phyloP scores from a whole-genome alignment of 2,797 vertebrate species.

The Sebastes taczanowskii region DNA sequence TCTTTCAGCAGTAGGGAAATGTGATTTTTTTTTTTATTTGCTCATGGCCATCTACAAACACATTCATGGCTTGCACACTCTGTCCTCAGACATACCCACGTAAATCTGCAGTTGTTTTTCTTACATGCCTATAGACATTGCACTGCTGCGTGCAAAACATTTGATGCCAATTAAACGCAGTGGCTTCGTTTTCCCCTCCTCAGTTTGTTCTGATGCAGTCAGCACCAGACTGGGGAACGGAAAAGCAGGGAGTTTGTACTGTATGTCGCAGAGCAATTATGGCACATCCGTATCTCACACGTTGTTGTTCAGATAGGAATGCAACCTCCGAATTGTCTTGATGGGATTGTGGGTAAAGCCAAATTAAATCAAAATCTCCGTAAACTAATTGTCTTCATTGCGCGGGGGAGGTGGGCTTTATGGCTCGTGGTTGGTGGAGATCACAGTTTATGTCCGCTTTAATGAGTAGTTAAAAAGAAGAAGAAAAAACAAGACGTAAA shows the following conservation, averaged over 20 bases:
- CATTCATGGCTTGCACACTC: not conserved
- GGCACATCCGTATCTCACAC: conserved; percentile 40
- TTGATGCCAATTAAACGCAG: conserved; percentile 40
- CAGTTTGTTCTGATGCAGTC: conserved; percentile 37
- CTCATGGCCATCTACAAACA: conserved; percentile 1
- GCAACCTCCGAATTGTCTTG: conserved; percentile 5
- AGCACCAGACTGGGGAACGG: not conserved
- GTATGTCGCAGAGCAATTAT: conserved; percentile 39
- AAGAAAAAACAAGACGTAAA: conserved; percentile 17
- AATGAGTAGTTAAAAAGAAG: conserved; percentile 50
- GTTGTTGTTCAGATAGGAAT: conserved; percentile 15
- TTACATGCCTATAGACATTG: not conserved
- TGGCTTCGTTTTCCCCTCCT: not conserved
- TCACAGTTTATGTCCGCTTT: conserved; percentile 64
- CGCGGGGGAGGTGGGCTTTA: not conserved
- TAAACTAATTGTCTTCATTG: conserved; percentile 44
- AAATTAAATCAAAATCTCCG: conserved; percentile 48
- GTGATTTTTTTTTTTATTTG: not conserved
- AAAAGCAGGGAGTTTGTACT: conserved; percentile 5
- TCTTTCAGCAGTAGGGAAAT: not conserved
- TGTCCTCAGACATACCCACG: not conserved
- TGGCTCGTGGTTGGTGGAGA: conserved; percentile 35
- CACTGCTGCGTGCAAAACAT: conserved; percentile 9
- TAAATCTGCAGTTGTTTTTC: conserved; percentile 11
- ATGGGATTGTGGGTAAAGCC: conserved; percentile 31